phyloP scores from a whole-genome alignment of 1,140 invertebrate species.

The Zaprionus nigranus region DNA sequence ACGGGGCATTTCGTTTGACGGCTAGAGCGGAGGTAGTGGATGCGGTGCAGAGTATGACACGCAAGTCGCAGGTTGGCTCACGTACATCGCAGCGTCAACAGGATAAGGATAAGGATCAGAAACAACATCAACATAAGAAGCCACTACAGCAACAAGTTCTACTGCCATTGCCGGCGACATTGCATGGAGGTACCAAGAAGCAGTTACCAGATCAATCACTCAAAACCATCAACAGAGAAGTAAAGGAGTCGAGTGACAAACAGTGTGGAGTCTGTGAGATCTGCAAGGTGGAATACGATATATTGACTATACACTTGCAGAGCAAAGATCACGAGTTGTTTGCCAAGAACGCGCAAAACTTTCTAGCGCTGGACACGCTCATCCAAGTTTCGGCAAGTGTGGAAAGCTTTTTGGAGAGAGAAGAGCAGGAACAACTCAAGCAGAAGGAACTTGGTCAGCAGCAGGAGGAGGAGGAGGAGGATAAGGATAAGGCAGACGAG shows the following conservation, averaged over 20 bases:
- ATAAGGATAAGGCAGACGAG: constrained; percentile 26
- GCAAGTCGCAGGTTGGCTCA: constrained; percentile 57
- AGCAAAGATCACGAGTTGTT: constrained; percentile 90
- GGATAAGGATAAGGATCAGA: constrained; percentile 15
- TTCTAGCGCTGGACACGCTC: constrained; percentile 88
- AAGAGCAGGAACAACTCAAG: constrained; percentile 30
- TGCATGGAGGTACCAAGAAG: constrained; percentile 54
- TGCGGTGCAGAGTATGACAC: constrained; percentile 62
- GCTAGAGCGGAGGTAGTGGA: constrained; percentile 43
- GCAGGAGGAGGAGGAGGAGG: background rate
- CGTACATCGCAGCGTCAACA: constrained; percentile 60
- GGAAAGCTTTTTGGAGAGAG: constrained; percentile 62
- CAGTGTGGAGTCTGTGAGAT: constrained; percentile 90
- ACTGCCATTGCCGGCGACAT: constrained; percentile 10
- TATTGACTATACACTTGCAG: constrained; percentile 88
- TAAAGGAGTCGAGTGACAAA: constrained; percentile 77
- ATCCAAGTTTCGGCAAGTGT: constrained; percentile 85
- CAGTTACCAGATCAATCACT: constrained; percentile 26
- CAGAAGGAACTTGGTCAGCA: background rate
- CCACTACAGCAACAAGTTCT: constrained; percentile 3
- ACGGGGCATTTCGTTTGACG: constrained; percentile 75
- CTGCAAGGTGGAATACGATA: constrained; percentile 89
- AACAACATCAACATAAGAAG: background rate
- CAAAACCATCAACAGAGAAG: constrained; percentile 62
- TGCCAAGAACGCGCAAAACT: constrained; percentile 89